These are phyloP conservation scores for Tachysurus fulvidraco DNA, from an alignment of 2,113 vertebrate species.

Conservation along the genomic window DNA sequence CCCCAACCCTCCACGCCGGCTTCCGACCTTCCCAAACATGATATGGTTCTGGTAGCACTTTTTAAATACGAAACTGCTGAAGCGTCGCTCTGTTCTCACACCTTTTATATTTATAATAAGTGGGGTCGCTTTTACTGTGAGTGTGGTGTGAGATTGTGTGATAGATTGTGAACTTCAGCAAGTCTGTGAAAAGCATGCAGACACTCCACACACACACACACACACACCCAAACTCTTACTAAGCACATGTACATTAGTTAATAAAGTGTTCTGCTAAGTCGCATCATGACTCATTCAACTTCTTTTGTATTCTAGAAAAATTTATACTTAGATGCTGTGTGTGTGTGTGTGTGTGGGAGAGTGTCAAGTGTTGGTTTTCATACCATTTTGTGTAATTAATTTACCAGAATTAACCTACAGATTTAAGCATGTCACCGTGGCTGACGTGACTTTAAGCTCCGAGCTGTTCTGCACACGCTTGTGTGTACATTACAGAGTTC, in stretches of 20 bases:
- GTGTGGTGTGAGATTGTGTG: neutral
- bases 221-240: neutral
- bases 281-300: neutral
- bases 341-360: neutral
- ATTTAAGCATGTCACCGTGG: neutral
- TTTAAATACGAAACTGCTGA: constrained; percentile 33
- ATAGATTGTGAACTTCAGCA: neutral
- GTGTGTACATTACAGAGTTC: no score
- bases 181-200: neutral
- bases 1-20: no score
- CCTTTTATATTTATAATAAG: constrained; percentile 38
- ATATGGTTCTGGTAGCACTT: neutral
- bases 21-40: no score
- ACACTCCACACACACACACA: neutral
- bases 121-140: neutral
- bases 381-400: neutral
- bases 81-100: neutral
- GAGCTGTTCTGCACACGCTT: no score
- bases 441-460: no score
- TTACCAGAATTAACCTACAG: neutral
- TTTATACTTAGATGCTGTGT: neutral
- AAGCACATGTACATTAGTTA: neutral
- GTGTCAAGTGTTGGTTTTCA: neutral
- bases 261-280: no score
- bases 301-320: neutral